Evolutionary conservation across 1,140 invertebrate genomes (phyloP), one percentile per base, ranked within the genome.

Genomic region (Druon quercuslanigerum): DNA sequence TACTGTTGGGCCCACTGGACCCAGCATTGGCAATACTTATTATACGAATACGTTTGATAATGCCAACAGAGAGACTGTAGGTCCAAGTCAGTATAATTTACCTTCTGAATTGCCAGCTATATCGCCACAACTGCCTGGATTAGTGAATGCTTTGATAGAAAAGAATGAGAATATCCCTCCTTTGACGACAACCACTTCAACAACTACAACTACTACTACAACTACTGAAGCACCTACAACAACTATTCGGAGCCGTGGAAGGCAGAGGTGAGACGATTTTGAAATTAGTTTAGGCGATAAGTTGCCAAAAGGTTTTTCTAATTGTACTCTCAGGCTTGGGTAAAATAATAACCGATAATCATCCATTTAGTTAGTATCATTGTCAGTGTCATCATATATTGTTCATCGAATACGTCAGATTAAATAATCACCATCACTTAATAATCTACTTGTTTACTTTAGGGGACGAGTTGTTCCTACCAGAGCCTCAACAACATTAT

Each of bases 121-220:
- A 71, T 93, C 92, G 14, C 91, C 92, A 0, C 91, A 93, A 74
- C 86, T 94, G 50, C 92, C 93, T 12, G 92, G 93, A 2, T 83
- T 94, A 20, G 92, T 94, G 0, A 94, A 94, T 82, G 92, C 93
- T 13, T 86, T 94, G 19, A 87, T 94, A 77, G 93, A 94, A 71
- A 87, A 87, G 50, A 80, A 83, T 73, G 86, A 90, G 56, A 75
- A 52, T 0, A 72, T 80, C 25, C 76, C 3, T 33, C 81, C 0
- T n/a, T 73, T 82, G 0, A 81, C 81, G 9, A 84, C 82, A 0
- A 76, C 87, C 2, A 85, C 86, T 2, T 86, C 83, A 1, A 82
- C 83, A 8, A 81, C 84, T 0, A 79, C 82, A 0, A 85, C 83
- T 0, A 82, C 85, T 0, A 84, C 84, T 7, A 83, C 86, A n/a